These are phyloP conservation scores for Vanessa tameamea DNA, from an alignment of 1,140 invertebrate genomes.

Conservation along the genomic window DNA sequence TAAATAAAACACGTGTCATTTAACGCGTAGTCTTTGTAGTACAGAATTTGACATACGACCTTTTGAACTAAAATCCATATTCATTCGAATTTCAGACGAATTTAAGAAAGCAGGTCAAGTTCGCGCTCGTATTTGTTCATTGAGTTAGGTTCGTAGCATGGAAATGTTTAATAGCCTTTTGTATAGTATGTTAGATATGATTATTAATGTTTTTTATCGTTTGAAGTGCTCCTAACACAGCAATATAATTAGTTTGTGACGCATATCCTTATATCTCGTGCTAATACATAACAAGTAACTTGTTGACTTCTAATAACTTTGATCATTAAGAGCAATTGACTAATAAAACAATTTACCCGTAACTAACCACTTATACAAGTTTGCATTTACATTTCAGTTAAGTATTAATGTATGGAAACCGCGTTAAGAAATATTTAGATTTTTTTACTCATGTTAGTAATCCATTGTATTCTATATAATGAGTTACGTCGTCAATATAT, in stretches of 20 bases:
- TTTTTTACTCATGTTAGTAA: neutral
- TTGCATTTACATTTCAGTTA: neutral
- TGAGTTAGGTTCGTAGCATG: slow-evolving; percentile 76
- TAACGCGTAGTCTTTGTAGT: too few relatives aligned
- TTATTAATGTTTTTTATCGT: slow-evolving; percentile 3
- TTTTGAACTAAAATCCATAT: neutral
- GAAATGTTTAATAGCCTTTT: slow-evolving; percentile 39
- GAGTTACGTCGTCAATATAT: neutral
- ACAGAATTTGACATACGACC: too few relatives aligned
- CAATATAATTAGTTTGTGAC: slow-evolving; percentile 21
- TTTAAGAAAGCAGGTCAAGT: slow-evolving; percentile 49
- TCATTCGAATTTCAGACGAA: slow-evolving; percentile 35
- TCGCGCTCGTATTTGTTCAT: slow-evolving; percentile 64
- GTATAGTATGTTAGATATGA: slow-evolving; percentile 2
- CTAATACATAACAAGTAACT: neutral
- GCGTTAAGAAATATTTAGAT: neutral
- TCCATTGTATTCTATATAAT: neutral
- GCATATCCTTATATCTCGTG: slow-evolving; percentile 11
- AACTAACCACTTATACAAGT: neutral
- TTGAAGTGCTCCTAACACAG: slow-evolving; percentile 10
- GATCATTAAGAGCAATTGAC: neutral
- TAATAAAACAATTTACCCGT: neutral
- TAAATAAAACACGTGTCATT: too few relatives aligned
- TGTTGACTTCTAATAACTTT: slow-evolving; percentile 1
- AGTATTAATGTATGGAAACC: neutral